Conservation (phyloP, 2,888 invertebrate genomes). For the Imbricaverruca yamaguchii region DNA sequence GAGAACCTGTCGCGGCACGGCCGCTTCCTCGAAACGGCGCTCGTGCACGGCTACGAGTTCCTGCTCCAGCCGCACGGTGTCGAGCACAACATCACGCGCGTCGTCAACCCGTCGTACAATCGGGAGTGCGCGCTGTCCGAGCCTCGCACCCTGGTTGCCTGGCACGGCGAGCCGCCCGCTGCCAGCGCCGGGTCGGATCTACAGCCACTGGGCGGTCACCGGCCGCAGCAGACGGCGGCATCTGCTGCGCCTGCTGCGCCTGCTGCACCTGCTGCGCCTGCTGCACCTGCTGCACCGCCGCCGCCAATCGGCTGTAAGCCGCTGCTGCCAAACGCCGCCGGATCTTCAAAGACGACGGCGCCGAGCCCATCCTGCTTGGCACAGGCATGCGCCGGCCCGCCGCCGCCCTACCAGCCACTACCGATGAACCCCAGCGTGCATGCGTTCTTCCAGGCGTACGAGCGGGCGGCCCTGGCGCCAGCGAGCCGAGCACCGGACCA, state of each 20-base stretch:
- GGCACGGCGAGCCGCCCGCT: background rate
- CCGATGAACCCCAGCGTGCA: conserved; percentile 3
- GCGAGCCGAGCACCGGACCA: background rate
- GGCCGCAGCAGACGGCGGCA: background rate
- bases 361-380: background rate
- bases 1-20: background rate
- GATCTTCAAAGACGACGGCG: background rate
- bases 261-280: background rate
- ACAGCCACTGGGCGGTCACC: background rate
- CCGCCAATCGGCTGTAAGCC: background rate
- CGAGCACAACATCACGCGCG: background rate
- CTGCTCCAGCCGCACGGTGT: background rate
- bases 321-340: background rate
- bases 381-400: background rate
- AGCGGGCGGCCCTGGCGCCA: background rate
- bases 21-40: background rate
- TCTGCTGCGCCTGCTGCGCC: background rate
- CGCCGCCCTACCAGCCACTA: background rate
- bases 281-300: background rate
- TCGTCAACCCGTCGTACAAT: background rate
- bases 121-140: background rate
- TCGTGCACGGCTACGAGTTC: background rate
- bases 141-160: background rate
- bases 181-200: background rate
- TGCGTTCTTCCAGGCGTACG: conserved; percentile 5